A percentile compares a stretch with the other conserved stretches of the same genome.
Conservation (phyloP, 2,888 invertebrate species). For the Pyrrhia umbra region DNA sequence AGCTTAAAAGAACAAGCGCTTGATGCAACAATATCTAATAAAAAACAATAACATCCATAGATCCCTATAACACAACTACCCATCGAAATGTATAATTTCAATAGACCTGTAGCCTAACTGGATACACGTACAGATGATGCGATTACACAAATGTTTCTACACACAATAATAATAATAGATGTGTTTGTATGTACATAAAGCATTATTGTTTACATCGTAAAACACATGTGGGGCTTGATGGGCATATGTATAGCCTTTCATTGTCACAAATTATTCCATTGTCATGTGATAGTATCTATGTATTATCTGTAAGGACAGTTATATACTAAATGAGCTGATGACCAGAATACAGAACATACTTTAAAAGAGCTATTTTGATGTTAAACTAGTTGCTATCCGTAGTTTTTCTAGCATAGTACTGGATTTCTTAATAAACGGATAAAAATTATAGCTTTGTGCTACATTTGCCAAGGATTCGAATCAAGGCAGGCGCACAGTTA, state of each 20-base stretch:
- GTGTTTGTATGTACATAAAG: conserved; percentile 46
- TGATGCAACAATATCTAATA: no score
- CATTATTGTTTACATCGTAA: conserved; percentile 69
- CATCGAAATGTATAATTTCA: conserved; percentile 16
- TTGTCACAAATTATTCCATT: conserved; percentile 73
- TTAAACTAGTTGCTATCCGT: no score
- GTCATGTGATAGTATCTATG: conserved; percentile 60
- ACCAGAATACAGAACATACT: conserved; percentile 14
- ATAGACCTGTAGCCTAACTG: no score
- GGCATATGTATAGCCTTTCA: conserved; percentile 62
- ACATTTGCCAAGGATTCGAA: no score
- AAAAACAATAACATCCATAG: no score
- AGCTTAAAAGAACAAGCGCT: no score
- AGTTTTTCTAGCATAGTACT: no score
- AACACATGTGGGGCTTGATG: conserved; percentile 67
- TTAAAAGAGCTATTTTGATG: neutral
- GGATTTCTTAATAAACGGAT: no score
- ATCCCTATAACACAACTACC: conserved; percentile 7
- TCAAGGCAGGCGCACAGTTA: no score
- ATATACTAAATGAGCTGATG: conserved; percentile 39
- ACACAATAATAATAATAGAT: conserved; percentile 36
- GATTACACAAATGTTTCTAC: conserved; percentile 15
- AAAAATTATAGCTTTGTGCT: no score
- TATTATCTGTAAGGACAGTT: conserved; percentile 49
- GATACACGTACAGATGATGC: no score